A percentile compares a stretch with the other conserved stretches of the same genome.
Conservation (phyloP, 2,888 invertebrate genomes). For the Lumbricus terrestris region DNA sequence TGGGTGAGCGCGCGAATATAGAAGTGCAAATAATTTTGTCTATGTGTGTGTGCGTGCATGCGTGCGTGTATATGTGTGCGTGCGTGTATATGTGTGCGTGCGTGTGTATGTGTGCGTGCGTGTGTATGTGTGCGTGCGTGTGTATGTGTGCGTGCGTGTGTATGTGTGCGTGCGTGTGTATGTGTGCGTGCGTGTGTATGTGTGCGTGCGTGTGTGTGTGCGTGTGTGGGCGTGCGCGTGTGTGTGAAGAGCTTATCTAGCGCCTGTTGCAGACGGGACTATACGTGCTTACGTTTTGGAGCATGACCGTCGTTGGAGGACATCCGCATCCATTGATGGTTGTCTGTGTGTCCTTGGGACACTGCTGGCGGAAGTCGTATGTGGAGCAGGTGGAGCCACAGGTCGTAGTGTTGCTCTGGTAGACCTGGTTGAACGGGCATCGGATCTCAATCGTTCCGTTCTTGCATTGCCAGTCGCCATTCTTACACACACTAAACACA, state of each 20-base stretch:
- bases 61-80: neutral
- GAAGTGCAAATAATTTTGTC: neutral
- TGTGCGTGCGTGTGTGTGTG: neutral
- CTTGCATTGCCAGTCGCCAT: conserved; percentile 42
- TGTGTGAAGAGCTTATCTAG: neutral
- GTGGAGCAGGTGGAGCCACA: conserved; percentile 77
- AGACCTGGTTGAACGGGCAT: conserved; percentile 72
- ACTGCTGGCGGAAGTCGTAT: conserved; percentile 15
- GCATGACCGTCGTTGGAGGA: conserved; percentile 72
- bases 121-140: neutral
- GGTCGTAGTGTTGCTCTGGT: conserved; percentile 58
- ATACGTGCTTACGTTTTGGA: conserved; percentile 65
- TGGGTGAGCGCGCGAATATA: too few relatives aligned
- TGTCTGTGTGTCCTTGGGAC: neutral
- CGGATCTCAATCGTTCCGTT: conserved; percentile 56
- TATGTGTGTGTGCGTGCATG: neutral
- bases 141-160: neutral
- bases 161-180: neutral
- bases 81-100: neutral
- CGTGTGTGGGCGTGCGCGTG: neutral
- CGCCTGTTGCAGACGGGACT: neutral
- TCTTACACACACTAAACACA: conserved; percentile 36
- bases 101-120: neutral
- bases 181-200: neutral
- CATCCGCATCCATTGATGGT: conserved; percentile 80